Conservation (phyloP, 1,140 invertebrate genomes). For the Orchestia grillus region DNA sequence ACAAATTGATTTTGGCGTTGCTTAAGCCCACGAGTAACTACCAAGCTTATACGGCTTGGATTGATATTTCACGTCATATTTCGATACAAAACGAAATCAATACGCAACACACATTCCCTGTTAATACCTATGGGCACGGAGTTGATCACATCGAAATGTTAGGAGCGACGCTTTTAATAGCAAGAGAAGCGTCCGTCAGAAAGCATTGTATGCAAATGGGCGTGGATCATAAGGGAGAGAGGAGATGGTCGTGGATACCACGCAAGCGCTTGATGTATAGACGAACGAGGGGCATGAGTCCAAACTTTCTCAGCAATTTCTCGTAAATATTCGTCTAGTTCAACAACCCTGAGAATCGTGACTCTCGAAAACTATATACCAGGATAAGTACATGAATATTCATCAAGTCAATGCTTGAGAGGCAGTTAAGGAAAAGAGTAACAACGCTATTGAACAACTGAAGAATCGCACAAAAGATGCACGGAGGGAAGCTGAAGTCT, state of each 20-base stretch:
- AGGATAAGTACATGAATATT: background rate
- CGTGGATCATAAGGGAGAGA: constrained; percentile 44
- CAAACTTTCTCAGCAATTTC: background rate
- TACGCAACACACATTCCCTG: background rate
- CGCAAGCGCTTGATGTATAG: background rate
- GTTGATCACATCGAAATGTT: background rate
- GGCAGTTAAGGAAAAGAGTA: background rate
- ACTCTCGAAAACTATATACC: background rate
- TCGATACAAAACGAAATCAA: background rate
- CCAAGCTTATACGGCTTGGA: background rate
- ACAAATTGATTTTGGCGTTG: background rate
- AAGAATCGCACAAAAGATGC: background rate
- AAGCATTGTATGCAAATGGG: constrained; percentile 53
- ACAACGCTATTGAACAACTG: background rate
- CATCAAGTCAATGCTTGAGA: background rate
- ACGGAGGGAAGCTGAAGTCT: background rate
- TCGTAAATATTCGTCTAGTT: background rate
- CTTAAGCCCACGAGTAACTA: background rate
- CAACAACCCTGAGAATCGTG: background rate
- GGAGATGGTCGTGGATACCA: constrained; percentile 16
- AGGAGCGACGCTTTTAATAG: background rate
- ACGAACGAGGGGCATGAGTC: background rate
- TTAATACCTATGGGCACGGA: background rate
- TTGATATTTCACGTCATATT: background rate
- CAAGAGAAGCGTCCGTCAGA: background rate